Base-by-base conservation (phyloP, 2,113 vertebrate genomes). In the Thalassarche chlororhynchos region DNA sequence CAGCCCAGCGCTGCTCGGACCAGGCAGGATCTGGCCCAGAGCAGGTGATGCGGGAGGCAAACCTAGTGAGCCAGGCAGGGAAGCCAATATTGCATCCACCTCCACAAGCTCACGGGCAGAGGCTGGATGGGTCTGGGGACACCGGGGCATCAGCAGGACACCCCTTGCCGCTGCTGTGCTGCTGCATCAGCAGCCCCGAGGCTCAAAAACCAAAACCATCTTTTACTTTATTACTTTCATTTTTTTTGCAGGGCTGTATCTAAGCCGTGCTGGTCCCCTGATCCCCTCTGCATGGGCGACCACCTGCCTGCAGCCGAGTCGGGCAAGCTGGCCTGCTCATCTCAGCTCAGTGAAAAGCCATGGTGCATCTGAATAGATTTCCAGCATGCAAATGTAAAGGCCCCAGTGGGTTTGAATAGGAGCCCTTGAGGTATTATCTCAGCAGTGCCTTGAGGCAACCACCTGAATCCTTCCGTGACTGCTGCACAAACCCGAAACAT, bases 401-500 rank as follows among this genome's bases (percentile, higher is more conserved):
- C 68, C 93, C 71, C 93, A 71, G 76, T 64, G 84, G 89, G 36
- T 88, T 90, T 95, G 93, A 94, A 96, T 34, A 78, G 89, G 34
- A 95, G 71, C 78, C 89, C 95, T 61, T n/a, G 95, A 95, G 96
- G 95, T 94, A 95, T 91, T 94, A 95, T 81, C 85, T 90, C 88
- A 85, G 90, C 90, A 80, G 68, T 25, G 92, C 96, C 97, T 95
- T 17, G 10, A 96, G 94, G 92, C 95, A 96, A 82, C 92, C 96
- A 97, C 92, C 92, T 96, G 93, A 96, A 95, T 95, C 95, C 91
- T 96, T 87, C 74, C 0, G 4, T 84, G 95, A 90, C 76, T 89
- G 86, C 89, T 76, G 80, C 89, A 90, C 54, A 90, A 85, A 84
- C 72, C 55, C 52, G 5, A 70, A 81, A 76, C 19, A 52, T 79